Percentiles rank a stretch among this genome's conserved stretches.
phyloP scores from a whole-genome alignment of 2,797 vertebrate genomes.

The Mus spretus region DNA sequence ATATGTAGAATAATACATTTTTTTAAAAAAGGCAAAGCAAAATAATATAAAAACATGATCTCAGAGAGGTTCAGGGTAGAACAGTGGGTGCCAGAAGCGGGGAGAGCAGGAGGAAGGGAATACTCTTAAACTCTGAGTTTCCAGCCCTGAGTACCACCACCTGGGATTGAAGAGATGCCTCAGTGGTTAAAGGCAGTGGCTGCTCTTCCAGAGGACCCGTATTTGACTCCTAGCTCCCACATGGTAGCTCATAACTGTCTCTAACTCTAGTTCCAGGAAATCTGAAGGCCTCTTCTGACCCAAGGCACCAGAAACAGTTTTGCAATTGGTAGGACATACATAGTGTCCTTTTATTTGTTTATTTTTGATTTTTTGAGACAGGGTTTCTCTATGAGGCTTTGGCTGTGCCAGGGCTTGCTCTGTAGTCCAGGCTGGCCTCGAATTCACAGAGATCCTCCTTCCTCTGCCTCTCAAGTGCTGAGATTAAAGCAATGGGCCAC shows the following conservation, averaged over 20 bases:
- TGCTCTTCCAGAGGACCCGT: background rate
- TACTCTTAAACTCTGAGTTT: background rate
- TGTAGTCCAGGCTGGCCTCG: background rate
- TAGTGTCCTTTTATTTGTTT: background rate
- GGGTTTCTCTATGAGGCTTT: background rate
- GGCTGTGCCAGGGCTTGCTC: background rate
- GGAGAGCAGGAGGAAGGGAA: background rate
- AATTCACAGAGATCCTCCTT: background rate
- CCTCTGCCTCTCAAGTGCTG: background rate
- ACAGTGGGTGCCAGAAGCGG: background rate
- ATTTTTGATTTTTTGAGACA: background rate
- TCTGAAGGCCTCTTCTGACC: background rate
- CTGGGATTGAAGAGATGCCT: background rate
- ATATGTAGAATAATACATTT: background rate
- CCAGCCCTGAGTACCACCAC: rapidly evolving
- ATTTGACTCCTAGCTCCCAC: no score
- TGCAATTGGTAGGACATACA: background rate
- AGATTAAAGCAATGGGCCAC: background rate
- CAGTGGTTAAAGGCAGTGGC: background rate
- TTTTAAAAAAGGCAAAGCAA: background rate
- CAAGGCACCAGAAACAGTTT: background rate
- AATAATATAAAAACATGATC: background rate
- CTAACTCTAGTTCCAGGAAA: background rate
- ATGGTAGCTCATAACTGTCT: background rate
- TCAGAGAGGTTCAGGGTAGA: background rate